These are phyloP conservation scores for Monomorium pharaonis DNA, from an alignment of 1,140 invertebrate species.

Conservation along the genomic window DNA sequence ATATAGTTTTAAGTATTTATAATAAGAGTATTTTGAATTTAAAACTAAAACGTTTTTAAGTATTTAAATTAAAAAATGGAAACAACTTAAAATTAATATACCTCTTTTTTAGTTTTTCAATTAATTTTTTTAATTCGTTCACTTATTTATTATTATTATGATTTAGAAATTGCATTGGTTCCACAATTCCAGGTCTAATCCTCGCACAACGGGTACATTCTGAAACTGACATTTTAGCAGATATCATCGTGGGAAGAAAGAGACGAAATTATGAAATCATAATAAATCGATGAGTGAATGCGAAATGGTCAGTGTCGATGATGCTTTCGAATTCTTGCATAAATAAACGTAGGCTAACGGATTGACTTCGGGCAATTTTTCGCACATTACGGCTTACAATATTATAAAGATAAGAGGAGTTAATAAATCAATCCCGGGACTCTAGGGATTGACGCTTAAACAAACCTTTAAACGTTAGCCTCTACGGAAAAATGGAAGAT, in stretches of 20 bases:
- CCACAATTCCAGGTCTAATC: neutral
- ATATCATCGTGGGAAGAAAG: neutral
- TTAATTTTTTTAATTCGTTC: no score
- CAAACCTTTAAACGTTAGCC: neutral
- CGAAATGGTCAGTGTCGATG: neutral
- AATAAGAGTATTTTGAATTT: no score
- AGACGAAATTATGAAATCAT: slow-evolving; percentile 18
- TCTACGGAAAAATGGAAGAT: neutral
- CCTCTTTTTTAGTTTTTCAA: no score
- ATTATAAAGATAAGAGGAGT: neutral
- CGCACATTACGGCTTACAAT: neutral
- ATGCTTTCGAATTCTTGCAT: slow-evolving; percentile 20
- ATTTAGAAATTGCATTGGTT: neutral
- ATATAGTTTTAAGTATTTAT: no score
- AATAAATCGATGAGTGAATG: slow-evolving; percentile 38
- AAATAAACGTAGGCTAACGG: slow-evolving; percentile 6
- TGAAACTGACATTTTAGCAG: slow-evolving; percentile 1
- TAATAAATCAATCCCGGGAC: slow-evolving; percentile 10
- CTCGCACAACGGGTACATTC: neutral
- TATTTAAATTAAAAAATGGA: no score
- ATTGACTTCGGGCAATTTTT: slow-evolving; percentile 10
- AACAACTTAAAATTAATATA: no score
- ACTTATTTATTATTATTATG: neutral
- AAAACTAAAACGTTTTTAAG: no score
- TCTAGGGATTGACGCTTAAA: neutral